Conservation (phyloP, 2,797 vertebrate species). For the Pelodytes ibericus region DNA sequence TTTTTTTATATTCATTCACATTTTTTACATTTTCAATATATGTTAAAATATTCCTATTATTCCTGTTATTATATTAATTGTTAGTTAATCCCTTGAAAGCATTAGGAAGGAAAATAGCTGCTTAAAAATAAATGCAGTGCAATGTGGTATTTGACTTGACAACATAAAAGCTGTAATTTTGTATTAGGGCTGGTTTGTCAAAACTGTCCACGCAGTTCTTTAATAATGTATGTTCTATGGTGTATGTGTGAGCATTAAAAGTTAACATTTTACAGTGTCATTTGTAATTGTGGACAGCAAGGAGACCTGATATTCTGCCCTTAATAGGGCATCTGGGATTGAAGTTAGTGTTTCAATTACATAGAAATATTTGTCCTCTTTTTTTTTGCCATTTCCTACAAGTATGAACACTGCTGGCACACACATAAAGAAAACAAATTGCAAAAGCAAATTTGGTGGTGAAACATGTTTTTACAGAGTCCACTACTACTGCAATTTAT, state of each 20-base stretch:
- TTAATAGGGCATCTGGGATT: slow-evolving; percentile 50
- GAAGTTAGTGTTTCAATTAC: slow-evolving; percentile 55
- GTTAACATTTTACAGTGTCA: slow-evolving; percentile 50
- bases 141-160: slow-evolving; percentile 26
- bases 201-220: slow-evolving; percentile 34
- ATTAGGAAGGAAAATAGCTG: slow-evolving; percentile 1
- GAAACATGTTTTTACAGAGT: slow-evolving; percentile 12
- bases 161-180: slow-evolving; percentile 40
- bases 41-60: no score
- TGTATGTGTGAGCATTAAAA: slow-evolving; percentile 42
- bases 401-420: slow-evolving; percentile 32
- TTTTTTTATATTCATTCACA: no score
- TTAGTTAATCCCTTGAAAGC: neutral
- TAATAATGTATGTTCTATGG: slow-evolving; percentile 35
- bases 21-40: no score
- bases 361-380: slow-evolving; percentile 52
- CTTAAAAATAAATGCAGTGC: slow-evolving; percentile 10
- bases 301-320: slow-evolving; percentile 38
- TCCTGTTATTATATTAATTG: neutral
- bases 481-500: slow-evolving; percentile 6
- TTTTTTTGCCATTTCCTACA: slow-evolving; percentile 37
- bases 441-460: slow-evolving; percentile 34
- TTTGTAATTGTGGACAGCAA: slow-evolving; percentile 52
- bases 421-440: slow-evolving; percentile 52
- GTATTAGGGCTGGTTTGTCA: slow-evolving; percentile 38